A percentile compares a stretch with the other conserved stretches of the same genome.
Evolutionary conservation across 1,140 invertebrate genomes (phyloP).

Genomic region (Trissolcus basalis): DNA sequence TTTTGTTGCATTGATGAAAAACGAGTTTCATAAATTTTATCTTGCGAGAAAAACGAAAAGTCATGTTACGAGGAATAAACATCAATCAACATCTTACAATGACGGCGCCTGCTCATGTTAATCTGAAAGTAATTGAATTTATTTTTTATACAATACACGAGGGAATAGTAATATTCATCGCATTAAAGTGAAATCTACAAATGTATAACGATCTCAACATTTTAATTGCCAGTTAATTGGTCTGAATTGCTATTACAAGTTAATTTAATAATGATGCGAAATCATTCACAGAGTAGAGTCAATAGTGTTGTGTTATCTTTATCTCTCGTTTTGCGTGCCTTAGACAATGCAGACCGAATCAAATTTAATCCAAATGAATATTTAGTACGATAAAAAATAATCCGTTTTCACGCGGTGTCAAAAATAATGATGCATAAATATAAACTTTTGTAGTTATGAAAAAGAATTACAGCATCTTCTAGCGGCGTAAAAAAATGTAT

Average conservation of each 20-base stretch:
- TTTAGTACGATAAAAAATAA: slow-evolving; percentile 5
- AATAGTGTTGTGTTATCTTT: slow-evolving; percentile 40
- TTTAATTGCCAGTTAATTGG: slow-evolving; percentile 58
- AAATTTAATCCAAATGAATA: slow-evolving; percentile 3
- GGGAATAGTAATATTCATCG: slow-evolving; percentile 34
- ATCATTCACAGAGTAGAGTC: slow-evolving; percentile 33
- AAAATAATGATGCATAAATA: slow-evolving; percentile 9
- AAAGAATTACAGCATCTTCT: not conserved
- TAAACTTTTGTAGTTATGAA: not conserved
- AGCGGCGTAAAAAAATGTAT: slow-evolving; percentile 1
- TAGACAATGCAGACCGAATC: slow-evolving; percentile 31
- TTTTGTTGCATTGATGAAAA: too few species aligned
- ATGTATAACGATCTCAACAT: slow-evolving; percentile 52
- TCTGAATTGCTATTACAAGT: slow-evolving; percentile 48
- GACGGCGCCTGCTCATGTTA: not conserved
- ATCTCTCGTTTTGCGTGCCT: slow-evolving; percentile 9
- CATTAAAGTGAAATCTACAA: slow-evolving; percentile 55
- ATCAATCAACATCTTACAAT: not conserved
- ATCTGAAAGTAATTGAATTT: slow-evolving; percentile 47
- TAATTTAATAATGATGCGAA: slow-evolving; percentile 51
- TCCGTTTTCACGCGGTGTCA: slow-evolving; percentile 5
- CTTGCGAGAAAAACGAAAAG: too few species aligned
- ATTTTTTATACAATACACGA: slow-evolving; percentile 37
- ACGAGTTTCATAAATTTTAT: too few species aligned
- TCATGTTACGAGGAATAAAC: not conserved